Conservation (phyloP, 2,888 invertebrate species). For the Allygus modestus region DNA sequence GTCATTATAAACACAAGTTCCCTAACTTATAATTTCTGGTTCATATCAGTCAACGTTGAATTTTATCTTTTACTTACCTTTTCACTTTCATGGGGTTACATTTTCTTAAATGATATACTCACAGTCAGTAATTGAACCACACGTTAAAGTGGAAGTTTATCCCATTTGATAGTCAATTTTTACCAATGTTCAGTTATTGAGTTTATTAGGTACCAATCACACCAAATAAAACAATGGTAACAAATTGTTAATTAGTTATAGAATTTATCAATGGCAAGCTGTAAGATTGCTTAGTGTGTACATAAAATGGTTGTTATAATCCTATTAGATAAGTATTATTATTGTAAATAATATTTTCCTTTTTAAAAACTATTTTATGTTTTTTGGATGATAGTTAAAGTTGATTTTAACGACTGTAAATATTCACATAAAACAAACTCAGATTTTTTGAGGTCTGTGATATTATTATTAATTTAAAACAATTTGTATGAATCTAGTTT, state of each 20-base stretch:
- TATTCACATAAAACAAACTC: not conserved
- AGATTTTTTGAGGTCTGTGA: slow-evolving; percentile 53
- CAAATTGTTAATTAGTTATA: not conserved
- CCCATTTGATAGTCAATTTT: too few relatives aligned
- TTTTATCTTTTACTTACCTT: too few relatives aligned
- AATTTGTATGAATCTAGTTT: slow-evolving; percentile 52
- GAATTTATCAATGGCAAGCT: slow-evolving; percentile 11
- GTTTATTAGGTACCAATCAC: not conserved
- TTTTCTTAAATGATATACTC: too few relatives aligned
- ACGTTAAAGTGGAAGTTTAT: too few relatives aligned
- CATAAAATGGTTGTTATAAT: slow-evolving; percentile 31
- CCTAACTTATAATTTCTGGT: too few relatives aligned
- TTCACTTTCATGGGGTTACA: too few relatives aligned
- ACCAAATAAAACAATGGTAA: not conserved
- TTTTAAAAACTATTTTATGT: not conserved
- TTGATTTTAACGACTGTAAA: slow-evolving; percentile 22
- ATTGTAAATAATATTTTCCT: slow-evolving; percentile 12
- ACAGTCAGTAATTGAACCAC: too few relatives aligned
- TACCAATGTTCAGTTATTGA: too few relatives aligned
- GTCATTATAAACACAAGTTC: too few relatives aligned
- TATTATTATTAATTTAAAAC: slow-evolving; percentile 47
- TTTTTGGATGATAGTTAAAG: not conserved
- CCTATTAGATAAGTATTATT: slow-evolving; percentile 21
- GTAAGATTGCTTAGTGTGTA: slow-evolving; percentile 17
- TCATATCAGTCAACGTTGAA: too few relatives aligned